Base-by-base conservation (phyloP, 2,797 vertebrate species). In the Gephyroberyx darwinii region DNA sequence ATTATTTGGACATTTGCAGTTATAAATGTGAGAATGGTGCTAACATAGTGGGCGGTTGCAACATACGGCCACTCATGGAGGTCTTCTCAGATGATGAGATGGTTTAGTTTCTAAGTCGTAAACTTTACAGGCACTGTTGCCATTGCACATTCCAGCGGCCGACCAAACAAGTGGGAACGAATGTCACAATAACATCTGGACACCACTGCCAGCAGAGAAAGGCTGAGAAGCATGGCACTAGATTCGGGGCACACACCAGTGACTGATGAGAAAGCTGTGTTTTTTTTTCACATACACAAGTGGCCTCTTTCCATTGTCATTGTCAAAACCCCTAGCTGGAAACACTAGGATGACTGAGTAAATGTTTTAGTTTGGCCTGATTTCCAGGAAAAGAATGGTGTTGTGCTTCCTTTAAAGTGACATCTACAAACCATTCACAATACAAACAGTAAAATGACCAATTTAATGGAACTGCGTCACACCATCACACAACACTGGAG, bases 331-430 rank as follows among this genome's bases (percentile, higher is more conserved):
- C 51, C 54, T 9, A 0, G 58, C 50, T 71, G 71, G 74, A 83
- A 91, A 89, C 87, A 84, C 64, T 2, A 70, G 67, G 62, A 69
- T 53, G 69, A 67, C 62, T 75, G 65, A 81, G 81, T 77, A 85
- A 91, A 86, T 86, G 84, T 91, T 92, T 87, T 74, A 86, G 85
- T 86, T 68, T 2, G 67, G 75, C 66, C 82, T 60, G 22, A 88
- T 81, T 90, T 89, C 86, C 85, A 85, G 77, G 83, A 88, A 90
- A 88, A 84, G 73, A 82, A 85, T 65, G 82, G 50, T 20, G 6
- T 75, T 41, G 48, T 20, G 52, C 41, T 71, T 71, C 73, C 39
- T 80, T 75, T 78, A 67, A 65, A 77, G 76, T 55, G 82, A 81
- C 78, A 73, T 83, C 86, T 76, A 82, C 79, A 82, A 84, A 84